These are phyloP conservation scores for Pardosa pseudoannulata DNA, from an alignment of 2,888 invertebrate genomes.

Conservation along the genomic window DNA sequence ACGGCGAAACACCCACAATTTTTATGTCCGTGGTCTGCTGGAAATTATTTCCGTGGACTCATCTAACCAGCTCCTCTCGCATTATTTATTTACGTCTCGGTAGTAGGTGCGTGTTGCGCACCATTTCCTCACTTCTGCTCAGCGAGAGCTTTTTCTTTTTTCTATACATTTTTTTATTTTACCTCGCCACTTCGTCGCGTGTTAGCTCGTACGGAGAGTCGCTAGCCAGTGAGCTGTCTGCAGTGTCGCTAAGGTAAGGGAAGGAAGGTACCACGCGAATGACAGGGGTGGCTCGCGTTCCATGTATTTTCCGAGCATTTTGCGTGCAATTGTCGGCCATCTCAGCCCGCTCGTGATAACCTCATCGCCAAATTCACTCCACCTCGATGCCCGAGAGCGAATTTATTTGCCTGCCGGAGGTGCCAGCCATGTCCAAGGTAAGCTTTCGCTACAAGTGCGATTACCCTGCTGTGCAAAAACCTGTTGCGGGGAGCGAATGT, in stretches of 20 bases:
- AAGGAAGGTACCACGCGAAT: conserved; percentile 60
- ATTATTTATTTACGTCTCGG: conserved; percentile 44
- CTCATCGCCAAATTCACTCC: conserved; percentile 2
- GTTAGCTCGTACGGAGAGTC: conserved; percentile 1
- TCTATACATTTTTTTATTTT: not conserved
- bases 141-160: conserved; percentile 11
- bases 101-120: conserved; percentile 48
- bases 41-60: conserved; percentile 5
- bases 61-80: not conserved
- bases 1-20: not conserved
- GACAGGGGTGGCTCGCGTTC: conserved; percentile 50
- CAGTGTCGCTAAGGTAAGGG: conserved; percentile 50
- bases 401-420: conserved; percentile 34
- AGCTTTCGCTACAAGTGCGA: conserved; percentile 55
- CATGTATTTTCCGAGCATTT: conserved; percentile 4
- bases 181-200: conserved; percentile 12
- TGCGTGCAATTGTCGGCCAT: conserved; percentile 15
- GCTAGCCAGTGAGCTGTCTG: conserved; percentile 2
- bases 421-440: conserved; percentile 59
- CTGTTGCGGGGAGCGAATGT: conserved; percentile 52
- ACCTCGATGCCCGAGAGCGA: conserved; percentile 55
- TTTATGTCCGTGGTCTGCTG: conserved; percentile 7
- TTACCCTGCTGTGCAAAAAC: conserved; percentile 50
- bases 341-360: conserved; percentile 7
- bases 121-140: conserved; percentile 54